phyloP scores from a whole-genome alignment of 2,888 invertebrate genomes.

The Mylabris sibirica region DNA sequence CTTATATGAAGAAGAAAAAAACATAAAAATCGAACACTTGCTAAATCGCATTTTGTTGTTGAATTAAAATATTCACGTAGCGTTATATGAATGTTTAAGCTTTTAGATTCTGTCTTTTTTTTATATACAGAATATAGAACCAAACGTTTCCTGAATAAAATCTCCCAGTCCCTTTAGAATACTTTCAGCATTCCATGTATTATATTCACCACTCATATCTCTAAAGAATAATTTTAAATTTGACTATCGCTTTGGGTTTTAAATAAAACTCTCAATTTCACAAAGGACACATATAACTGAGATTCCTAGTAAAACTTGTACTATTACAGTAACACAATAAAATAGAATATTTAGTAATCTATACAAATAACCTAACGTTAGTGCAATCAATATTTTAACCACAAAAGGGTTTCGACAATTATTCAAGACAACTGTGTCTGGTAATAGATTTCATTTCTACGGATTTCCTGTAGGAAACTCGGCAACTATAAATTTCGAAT shows the following conservation, averaged over 20 bases:
- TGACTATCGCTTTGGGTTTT: not conserved
- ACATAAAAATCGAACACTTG: no score
- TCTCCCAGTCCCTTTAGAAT: not conserved
- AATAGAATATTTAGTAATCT: constrained; percentile 5
- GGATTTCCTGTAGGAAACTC: constrained; percentile 7
- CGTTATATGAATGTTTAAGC: not conserved
- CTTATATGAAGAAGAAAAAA: not conserved
- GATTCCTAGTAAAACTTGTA: not conserved
- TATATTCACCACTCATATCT: constrained; percentile 3
- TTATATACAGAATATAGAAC: not conserved
- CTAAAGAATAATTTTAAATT: constrained; percentile 7
- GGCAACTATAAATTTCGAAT: not conserved
- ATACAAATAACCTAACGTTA: constrained; percentile 20
- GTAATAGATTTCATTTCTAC: constrained; percentile 26
- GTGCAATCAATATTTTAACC: constrained; percentile 30
- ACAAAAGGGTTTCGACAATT: constrained; percentile 24
- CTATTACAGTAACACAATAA: no score
- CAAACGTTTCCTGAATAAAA: not conserved
- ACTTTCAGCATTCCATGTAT: not conserved
- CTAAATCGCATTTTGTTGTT: not conserved
- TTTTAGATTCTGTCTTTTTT: not conserved
- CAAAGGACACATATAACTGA: not conserved
- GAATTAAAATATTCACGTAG: not conserved
- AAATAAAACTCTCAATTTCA: not conserved
- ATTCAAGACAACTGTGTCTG: constrained; percentile 26